Evolutionary conservation across 2,888 invertebrate species (phyloP), one percentile per base, ranked within the genome.

Genomic region (Macaria liturata): DNA sequence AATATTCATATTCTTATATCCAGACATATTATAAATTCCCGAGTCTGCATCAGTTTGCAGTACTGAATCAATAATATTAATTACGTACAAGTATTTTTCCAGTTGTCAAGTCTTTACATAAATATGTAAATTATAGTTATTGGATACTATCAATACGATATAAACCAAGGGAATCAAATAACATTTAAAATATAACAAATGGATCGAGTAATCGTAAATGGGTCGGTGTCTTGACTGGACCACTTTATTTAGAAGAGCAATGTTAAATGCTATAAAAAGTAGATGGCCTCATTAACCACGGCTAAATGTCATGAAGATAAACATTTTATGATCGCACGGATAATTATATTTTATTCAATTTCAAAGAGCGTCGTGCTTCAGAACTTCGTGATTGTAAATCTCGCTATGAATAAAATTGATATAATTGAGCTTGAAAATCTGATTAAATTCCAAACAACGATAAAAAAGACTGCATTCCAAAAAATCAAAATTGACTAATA

Each of bases 221-320:
- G 45, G 48, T 51, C 3, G 3, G 46, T 55, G 49, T 57, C 54
- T 57, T 46, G 47, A 48, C 60, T 65, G 48, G 57, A 49, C 40
- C 58, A 56, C 43, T 65, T 20, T 62, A 54, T 58, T 56, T 61
- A 58, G 37, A 59, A 62, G 45, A 60, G 39, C 54, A 60, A 60
- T 56, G 54, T 56, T 49, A 60, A 60, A 59, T 43, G 44, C 8
- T 37, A 55, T 59, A 60, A 63, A 61, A 61, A 63, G 54, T 55
- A 31, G 56, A 56, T 55, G 53, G 46, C 57, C 62, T 63, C 61
- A 61, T 63, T 61, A 65, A 59, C 34, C 9, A 31, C 34, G 42
- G 34, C 9, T 61, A 32, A 53, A 62, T 62, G 59, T 54, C 61
- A 59, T 47, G 61, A 62, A 44, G 55, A 57, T 53, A 43, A 59